Evolutionary conservation across 2,113 vertebrate genomes (phyloP).

Genomic region (Cinclus cinclus): DNA sequence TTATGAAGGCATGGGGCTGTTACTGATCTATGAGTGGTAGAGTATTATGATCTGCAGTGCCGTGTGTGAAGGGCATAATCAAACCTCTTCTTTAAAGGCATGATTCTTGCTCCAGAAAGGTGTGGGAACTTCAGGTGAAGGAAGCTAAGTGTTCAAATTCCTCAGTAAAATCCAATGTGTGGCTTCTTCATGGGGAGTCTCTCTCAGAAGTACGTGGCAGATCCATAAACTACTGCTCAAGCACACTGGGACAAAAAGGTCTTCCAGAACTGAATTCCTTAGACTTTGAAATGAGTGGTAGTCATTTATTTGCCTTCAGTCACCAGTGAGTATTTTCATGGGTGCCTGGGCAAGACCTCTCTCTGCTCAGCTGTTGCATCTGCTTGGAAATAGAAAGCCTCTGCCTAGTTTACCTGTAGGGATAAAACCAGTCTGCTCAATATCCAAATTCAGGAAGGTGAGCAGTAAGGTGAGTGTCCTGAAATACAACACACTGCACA

Average conservation of each 20-base stretch:
- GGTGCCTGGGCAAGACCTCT: neutral
- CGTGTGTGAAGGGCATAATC: neutral
- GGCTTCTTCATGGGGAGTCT: neutral
- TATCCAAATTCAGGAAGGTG: neutral
- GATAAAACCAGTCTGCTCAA: neutral
- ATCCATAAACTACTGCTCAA: neutral
- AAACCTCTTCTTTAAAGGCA: neutral
- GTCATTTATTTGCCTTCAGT: fast-evolving
- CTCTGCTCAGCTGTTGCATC: neutral
- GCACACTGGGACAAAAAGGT: neutral
- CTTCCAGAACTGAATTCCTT: neutral
- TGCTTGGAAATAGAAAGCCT: neutral
- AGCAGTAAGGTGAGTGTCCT: neutral
- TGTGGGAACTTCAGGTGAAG: neutral
- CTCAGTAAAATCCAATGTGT: neutral
- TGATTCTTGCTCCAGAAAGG: neutral
- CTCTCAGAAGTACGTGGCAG: neutral
- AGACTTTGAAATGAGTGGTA: neutral
- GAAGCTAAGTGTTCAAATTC: neutral
- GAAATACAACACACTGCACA: fast-evolving
- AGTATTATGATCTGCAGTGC: neutral
- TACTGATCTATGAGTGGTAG: fast-evolving
- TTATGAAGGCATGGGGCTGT: neutral
- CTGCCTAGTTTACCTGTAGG: too few species aligned
- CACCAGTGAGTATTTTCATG: neutral